These are phyloP conservation scores for Sciurus vulgaris DNA, from an alignment of 2,797 vertebrate genomes.

Conservation along the genomic window DNA sequence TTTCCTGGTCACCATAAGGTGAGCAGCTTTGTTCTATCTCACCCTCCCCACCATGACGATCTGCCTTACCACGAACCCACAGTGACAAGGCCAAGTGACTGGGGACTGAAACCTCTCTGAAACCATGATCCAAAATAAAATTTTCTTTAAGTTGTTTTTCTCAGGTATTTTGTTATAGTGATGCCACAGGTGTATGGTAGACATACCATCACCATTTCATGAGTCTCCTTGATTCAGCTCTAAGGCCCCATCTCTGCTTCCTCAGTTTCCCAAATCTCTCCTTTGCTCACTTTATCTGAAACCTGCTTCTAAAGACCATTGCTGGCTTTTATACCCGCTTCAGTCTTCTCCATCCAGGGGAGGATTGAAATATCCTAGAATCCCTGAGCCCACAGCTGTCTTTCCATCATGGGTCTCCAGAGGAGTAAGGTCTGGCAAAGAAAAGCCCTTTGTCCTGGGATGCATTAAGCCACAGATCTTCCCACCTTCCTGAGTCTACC, in stretches of 20 bases:
- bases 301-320: neutral
- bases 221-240: neutral
- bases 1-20: too few species aligned
- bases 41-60: too few species aligned
- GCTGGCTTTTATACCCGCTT: neutral
- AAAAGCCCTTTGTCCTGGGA: neutral
- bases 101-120: too few species aligned
- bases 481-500: neutral
- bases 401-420: neutral
- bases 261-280: neutral
- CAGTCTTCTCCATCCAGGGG: neutral
- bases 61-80: too few species aligned
- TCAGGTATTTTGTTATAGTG: too few species aligned
- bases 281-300: neutral
- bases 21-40: too few species aligned
- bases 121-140: too few species aligned
- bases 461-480: neutral
- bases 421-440: neutral
- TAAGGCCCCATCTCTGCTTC: neutral
- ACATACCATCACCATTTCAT: neutral
- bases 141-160: too few species aligned
- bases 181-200: neutral
- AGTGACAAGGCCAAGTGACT: too few species aligned
- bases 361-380: neutral
- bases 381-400: neutral